A percentile compares a stretch with the other conserved stretches of the same genome.
Evolutionary conservation across 2,113 vertebrate species (phyloP).

Genomic region (Corvus moneduloides): DNA sequence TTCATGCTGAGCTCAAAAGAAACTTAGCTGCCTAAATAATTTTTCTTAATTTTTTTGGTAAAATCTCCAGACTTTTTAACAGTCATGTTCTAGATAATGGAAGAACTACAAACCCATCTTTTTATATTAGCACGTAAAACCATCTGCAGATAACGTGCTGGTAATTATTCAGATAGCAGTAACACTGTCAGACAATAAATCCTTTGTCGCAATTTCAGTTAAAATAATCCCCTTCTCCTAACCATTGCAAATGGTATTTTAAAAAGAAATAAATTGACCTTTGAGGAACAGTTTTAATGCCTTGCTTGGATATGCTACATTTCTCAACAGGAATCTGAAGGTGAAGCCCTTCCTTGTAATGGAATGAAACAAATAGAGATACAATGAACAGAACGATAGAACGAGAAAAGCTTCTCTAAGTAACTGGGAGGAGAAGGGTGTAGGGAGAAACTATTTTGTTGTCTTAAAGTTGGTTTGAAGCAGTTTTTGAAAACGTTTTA

Average conservation of each 20-base stretch:
- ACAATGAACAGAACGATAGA: fast-evolving
- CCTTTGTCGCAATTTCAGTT: neutral
- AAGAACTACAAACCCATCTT: neutral
- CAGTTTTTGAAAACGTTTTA: slow-evolving; percentile 17
- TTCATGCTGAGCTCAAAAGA: neutral
- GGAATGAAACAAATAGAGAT: neutral
- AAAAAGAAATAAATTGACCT: neutral
- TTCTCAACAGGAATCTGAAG: neutral
- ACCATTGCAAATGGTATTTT: neutral
- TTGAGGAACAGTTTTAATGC: neutral
- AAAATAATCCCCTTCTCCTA: neutral
- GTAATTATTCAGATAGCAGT: neutral
- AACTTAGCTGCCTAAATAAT: neutral
- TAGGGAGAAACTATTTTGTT: neutral
- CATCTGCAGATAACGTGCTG: neutral
- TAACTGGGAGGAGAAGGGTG: neutral
- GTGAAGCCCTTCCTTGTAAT: neutral
- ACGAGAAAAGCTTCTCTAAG: neutral
- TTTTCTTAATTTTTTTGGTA: neutral
- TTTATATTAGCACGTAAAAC: neutral
- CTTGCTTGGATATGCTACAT: neutral
- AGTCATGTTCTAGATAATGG: neutral
- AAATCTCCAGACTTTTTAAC: neutral
- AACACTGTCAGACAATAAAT: neutral
- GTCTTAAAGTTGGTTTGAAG: slow-evolving; percentile 17